These are phyloP conservation scores for Tenebrio molitor DNA, from an alignment of 1,140 invertebrate genomes.

Conservation along the genomic window DNA sequence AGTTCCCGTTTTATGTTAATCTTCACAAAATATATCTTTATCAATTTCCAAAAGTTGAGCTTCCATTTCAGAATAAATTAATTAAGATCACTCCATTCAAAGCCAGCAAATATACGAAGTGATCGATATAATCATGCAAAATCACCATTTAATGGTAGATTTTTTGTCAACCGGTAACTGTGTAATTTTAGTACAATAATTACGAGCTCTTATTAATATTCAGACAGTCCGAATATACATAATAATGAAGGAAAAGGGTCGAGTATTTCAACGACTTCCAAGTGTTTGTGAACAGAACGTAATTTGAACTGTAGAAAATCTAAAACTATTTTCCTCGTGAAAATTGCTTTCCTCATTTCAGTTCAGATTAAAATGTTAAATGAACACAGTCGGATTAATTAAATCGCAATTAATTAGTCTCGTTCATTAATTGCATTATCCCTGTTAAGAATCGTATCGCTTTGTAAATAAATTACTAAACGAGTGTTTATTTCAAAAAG, in stretches of 20 bases:
- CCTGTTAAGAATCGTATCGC: not conserved
- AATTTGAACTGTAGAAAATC: constrained; percentile 30
- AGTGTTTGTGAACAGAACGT: constrained; percentile 29
- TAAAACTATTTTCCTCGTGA: constrained; percentile 42
- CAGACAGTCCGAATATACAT: constrained; percentile 43
- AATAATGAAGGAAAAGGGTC: constrained; percentile 45
- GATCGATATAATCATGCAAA: not conserved
- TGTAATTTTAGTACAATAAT: constrained; percentile 23
- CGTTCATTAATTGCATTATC: constrained; percentile 8
- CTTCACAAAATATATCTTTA: constrained; percentile 23
- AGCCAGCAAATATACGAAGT: not conserved
- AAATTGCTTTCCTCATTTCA: constrained; percentile 15
- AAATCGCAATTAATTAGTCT: constrained; percentile 1
- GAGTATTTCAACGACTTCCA: constrained; percentile 25
- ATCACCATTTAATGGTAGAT: constrained; percentile 2
- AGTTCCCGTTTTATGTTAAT: constrained; percentile 18
- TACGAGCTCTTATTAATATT: constrained; percentile 40
- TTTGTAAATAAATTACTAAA: constrained; percentile 5
- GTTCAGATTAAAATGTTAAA: constrained; percentile 2
- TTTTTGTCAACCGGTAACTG: constrained; percentile 5
- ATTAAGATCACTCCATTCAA: not conserved
- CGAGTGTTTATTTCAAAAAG: not conserved
- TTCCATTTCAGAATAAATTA: constrained; percentile 18
- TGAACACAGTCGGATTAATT: constrained; percentile 23
- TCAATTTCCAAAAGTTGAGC: constrained; percentile 29